Evolutionary conservation across 2,797 vertebrate species (phyloP), one percentile per base, ranked within the genome.

Genomic region (Limnodromus scolopaceus): DNA sequence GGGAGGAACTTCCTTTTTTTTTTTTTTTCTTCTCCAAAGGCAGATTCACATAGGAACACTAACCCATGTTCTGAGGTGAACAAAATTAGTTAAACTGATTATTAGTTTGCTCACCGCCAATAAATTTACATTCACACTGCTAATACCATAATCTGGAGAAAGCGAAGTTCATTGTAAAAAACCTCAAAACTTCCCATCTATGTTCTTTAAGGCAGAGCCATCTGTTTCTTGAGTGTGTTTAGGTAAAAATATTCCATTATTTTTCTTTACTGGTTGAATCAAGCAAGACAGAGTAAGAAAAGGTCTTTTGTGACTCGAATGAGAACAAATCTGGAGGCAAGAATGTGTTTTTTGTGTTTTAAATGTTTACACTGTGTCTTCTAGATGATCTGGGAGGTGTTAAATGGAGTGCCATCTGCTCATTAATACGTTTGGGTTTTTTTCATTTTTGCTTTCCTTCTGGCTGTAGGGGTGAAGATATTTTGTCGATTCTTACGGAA

Each of bases 401-500:
- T 86, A 53, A 41, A 28, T 45, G 36, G 36, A 84, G 9, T 60
- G 12, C 46, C 9, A 32, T 64, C 48, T 87, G 51, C 28, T 87
- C 23, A 43, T 41, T 70, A 88, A 57, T 45, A 75, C 72, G 8
- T 55, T 25, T 60, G 25, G 2, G 30, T 46, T 38, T 22, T 22
- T 53, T 55, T 38, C 4, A 19, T 68, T 36, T 84, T 70, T 77
- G 18, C 75, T 94, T 9, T 81, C 63, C 13, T 79, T 93, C 79
- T 96, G 61, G 83, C 34, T 93, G 27, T 95, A 99, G 99, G 11
- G 45, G 87, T 25, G 41, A 43, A 79, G 99, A 99, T 95, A 98
- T 99, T 71, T 79, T 99, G 91, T 98, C 98, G 2, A 99, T 99
- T 95, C 98, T 99, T 92, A 99, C 99, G 9, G 95, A 98, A 82